A percentile compares a stretch with the other conserved stretches of the same genome.
Conservation (phyloP, 2,888 invertebrate genomes). For the Parascotia fuliginaria region DNA sequence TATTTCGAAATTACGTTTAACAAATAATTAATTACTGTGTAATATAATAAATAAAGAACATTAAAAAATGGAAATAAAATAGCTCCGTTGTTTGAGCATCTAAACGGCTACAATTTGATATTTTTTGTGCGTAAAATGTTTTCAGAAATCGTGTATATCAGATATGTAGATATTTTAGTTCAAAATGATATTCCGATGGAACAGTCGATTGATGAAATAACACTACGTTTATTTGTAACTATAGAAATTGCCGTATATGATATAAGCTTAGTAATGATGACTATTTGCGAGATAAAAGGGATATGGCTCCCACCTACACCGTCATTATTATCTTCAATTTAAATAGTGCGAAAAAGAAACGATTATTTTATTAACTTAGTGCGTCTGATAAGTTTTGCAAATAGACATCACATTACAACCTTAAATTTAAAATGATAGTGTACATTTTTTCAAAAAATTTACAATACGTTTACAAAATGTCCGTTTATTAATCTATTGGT, state of each 20-base stretch:
- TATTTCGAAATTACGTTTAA: conserved; percentile 80
- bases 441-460: conserved; percentile 29
- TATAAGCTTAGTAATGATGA: conserved; percentile 15
- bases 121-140: conserved; percentile 68
- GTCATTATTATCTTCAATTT: not conserved
- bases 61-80: conserved; percentile 20
- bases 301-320: too few species aligned
- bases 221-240: conserved; percentile 4
- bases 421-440: conserved; percentile 12
- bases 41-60: conserved; percentile 31
- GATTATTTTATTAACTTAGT: not conserved
- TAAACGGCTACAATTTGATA: conserved; percentile 49
- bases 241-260: conserved; percentile 24
- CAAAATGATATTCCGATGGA: conserved; percentile 66
- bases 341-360: not conserved
- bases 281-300: too few species aligned
- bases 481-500: conserved; percentile 16
- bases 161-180: conserved; percentile 67
- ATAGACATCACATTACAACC: conserved; percentile 12
- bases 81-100: conserved; percentile 36
- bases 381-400: conserved; percentile 14
- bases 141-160: conserved; percentile 63
- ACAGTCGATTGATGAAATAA: conserved; percentile 53
- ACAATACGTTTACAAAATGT: conserved; percentile 29
- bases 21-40: conserved; percentile 45